Evolutionary conservation across 2,113 vertebrate genomes (phyloP).

Genomic region (Cyphomyrus discorhynchus): DNA sequence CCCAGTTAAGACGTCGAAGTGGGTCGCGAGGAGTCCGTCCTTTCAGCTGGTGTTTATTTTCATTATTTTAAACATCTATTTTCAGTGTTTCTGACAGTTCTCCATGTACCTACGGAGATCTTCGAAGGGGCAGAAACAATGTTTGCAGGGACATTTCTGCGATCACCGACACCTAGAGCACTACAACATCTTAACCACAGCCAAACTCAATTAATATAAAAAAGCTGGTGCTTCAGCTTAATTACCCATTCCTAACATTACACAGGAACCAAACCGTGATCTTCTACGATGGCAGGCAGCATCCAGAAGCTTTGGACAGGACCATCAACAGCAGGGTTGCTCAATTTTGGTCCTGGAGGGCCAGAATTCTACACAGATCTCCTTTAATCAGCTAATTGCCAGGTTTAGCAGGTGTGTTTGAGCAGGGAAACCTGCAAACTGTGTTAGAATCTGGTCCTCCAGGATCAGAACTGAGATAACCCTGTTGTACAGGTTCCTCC

Average conservation of each 20-base stretch:
- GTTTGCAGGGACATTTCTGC: not conserved
- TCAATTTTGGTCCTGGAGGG: not conserved
- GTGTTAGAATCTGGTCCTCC: not conserved
- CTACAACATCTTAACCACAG: not conserved
- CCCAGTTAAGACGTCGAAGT: not conserved
- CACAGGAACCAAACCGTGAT: not conserved
- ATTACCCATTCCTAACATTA: not conserved
- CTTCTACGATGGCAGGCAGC: not conserved
- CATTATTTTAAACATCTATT: not conserved
- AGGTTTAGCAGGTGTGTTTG: not conserved
- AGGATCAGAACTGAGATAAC: not conserved
- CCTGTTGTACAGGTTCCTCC: not conserved
- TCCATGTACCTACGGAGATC: not conserved
- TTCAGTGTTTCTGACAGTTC: not conserved
- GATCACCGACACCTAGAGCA: not conserved
- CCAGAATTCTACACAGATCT: not conserved
- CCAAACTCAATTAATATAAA: not conserved
- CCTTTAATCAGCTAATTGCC: not conserved
- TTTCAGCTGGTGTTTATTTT: not conserved
- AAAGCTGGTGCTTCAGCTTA: not conserved
- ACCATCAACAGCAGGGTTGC: not conserved
- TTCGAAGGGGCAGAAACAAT: not conserved
- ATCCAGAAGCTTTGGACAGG: not conserved
- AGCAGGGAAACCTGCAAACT: not conserved
- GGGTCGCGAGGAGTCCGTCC: not conserved